Evolutionary conservation across 2,113 vertebrate species (phyloP), one percentile per base, ranked within the genome.

Genomic region (Neotoma lepida): DNA sequence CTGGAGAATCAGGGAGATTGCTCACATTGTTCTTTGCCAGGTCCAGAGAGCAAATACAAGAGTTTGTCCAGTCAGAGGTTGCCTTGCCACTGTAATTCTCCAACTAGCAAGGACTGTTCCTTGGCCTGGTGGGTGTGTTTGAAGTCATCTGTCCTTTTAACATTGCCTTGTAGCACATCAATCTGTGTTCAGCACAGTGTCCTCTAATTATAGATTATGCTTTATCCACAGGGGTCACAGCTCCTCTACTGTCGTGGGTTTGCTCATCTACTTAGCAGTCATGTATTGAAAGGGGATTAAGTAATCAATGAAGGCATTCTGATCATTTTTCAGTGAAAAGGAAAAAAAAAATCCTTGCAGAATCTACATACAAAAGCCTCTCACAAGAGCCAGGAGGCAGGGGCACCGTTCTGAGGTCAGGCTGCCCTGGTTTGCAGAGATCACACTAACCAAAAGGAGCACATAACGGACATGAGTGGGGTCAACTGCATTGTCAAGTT

Each of bases 301-400:
- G 33, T 61, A 63, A 70, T 30, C 63, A 93, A 33, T 76, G 44
- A 89, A 88, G 74, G 10, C 6, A 85, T 70, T 35, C 6, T 91
- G 70, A 80, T 86, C 14, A 91, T 95, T 95, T 93, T 66, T 54
- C 70, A 91, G 68, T 4, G 28, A 30, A 74, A 89, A 73, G 73
- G 17, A 63, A 89, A 76, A 76, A 30, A n/a, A 76, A 51, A 56
- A 8, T 70, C 30, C 14, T 80, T 88, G 54, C 1, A 58, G n/a
- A 91, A 22, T 86, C 39, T 82, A 68, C 30, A 66, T 54, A 63
- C 35, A 41, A 68, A 95, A 92, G 20, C 10, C 35, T 81, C 58
- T 93, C 44, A 49, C 64, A 33, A 6, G 74, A 93, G 33, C 22
- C n/a, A 64, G 66, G 70, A 74, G 30, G 64, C 64, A 30, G 18